phyloP scores from a whole-genome alignment of 2,888 invertebrate species.

The Serrognathus titanus region DNA sequence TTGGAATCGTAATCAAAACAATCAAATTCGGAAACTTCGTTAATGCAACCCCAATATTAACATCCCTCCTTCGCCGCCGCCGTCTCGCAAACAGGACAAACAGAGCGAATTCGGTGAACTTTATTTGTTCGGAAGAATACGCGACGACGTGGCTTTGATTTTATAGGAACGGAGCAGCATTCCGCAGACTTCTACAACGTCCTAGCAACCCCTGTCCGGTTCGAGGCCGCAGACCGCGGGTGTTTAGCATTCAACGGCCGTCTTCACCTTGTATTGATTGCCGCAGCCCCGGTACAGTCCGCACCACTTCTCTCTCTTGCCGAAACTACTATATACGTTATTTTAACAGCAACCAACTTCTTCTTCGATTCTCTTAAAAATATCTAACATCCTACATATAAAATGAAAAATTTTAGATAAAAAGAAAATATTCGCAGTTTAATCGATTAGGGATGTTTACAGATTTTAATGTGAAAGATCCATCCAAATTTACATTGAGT shows the following conservation, averaged over 20 bases:
- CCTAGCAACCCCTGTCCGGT: slow-evolving; percentile 26
- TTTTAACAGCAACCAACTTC: no score
- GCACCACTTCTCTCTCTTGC: slow-evolving; percentile 26
- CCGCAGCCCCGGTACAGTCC: slow-evolving; percentile 45
- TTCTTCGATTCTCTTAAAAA: no score
- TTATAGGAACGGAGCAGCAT: slow-evolving; percentile 17
- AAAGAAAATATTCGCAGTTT: no score
- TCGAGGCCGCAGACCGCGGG: slow-evolving; percentile 42
- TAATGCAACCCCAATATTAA: slow-evolving; percentile 14
- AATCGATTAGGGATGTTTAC: no score
- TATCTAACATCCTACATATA: no score
- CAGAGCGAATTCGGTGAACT: no score
- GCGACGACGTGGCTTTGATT: neutral
- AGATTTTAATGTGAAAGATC: no score
- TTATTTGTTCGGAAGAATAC: no score
- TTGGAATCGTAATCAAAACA: slow-evolving; percentile 25
- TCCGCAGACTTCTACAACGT: slow-evolving; percentile 25
- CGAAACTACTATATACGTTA: slow-evolving; percentile 14
- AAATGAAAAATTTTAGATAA: no score
- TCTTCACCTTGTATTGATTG: slow-evolving; percentile 66
- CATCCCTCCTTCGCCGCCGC: no score
- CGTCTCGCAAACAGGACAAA: no score
- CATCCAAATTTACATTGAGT: no score
- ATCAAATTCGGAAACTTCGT: slow-evolving; percentile 18
- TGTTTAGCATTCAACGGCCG: slow-evolving; percentile 60